Conservation (phyloP, 2,113 vertebrate genomes). For the Regulus satrapa region DNA sequence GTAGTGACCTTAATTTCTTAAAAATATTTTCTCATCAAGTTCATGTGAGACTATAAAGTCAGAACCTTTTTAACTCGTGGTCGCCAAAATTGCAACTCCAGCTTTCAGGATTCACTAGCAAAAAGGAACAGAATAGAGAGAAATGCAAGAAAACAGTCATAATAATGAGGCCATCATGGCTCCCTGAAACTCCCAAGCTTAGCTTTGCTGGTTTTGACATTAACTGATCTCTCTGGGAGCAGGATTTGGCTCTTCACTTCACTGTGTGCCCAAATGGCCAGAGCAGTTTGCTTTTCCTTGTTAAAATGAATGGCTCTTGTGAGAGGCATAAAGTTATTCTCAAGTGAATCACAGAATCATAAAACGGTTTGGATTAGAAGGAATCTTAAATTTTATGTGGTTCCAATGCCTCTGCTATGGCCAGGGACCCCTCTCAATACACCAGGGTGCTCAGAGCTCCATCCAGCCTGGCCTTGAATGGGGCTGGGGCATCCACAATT, state of each 20-base stretch:
- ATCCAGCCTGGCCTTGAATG: neutral
- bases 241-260: neutral
- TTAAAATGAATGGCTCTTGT: neutral
- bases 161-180: neutral
- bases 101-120: neutral
- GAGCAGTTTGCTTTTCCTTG: neutral
- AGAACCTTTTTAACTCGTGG: neutral
- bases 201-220: neutral
- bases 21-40: neutral
- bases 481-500: neutral
- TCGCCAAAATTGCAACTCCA: neutral
- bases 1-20: neutral
- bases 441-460: neutral
- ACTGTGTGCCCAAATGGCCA: neutral
- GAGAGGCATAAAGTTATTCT: neutral
- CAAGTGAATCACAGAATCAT: neutral
- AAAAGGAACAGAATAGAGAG: neutral
- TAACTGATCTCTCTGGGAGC: neutral
- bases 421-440: neutral
- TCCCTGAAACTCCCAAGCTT: neutral
- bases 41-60: neutral
- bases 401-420: neutral
- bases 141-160: neutral
- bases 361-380: neutral
- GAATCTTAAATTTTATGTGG: neutral